Percentiles rank a stretch among this genome's conserved stretches.
Conservation (phyloP, 1,140 invertebrate species). For the Maniola jurtina region DNA sequence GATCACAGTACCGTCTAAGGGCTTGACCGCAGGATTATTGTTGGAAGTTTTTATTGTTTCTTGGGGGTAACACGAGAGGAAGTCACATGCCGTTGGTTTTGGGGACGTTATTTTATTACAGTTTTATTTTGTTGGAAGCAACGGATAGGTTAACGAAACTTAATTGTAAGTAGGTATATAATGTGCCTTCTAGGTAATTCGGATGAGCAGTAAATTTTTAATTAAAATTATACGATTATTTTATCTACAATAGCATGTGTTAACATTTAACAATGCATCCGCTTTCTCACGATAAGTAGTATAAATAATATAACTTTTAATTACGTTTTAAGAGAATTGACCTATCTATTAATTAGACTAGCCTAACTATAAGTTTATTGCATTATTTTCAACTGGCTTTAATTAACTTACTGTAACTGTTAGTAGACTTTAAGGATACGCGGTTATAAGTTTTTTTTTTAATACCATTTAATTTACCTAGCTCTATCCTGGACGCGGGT, state of each 20-base stretch:
- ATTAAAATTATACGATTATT: neutral
- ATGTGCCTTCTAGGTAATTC: neutral
- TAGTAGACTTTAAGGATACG: too few species aligned
- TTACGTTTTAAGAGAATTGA: neutral
- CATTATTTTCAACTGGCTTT: too few species aligned
- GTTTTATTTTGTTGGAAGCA: conserved; percentile 15
- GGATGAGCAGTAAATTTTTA: neutral
- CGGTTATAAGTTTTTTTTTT: too few species aligned
- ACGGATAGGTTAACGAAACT: conserved; percentile 17
- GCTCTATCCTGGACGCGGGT: too few species aligned
- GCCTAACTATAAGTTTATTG: neutral
- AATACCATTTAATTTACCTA: too few species aligned
- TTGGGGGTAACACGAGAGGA: conserved; percentile 55
- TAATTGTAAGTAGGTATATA: too few species aligned
- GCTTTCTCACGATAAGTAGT: neutral
- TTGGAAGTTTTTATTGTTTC: conserved; percentile 65
- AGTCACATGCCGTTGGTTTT: conserved; percentile 65
- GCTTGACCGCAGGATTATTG: conserved; percentile 65
- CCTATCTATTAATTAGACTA: neutral
- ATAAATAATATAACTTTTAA: neutral
- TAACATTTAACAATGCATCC: conserved; percentile 1
- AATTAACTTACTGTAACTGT: too few species aligned
- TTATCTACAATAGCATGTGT: too few species aligned
- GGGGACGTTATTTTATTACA: conserved; percentile 49
- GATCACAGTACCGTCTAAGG: conserved; percentile 61